Evolutionary conservation across 1,140 invertebrate species (phyloP).

Genomic region (Cotesia chilonis): DNA sequence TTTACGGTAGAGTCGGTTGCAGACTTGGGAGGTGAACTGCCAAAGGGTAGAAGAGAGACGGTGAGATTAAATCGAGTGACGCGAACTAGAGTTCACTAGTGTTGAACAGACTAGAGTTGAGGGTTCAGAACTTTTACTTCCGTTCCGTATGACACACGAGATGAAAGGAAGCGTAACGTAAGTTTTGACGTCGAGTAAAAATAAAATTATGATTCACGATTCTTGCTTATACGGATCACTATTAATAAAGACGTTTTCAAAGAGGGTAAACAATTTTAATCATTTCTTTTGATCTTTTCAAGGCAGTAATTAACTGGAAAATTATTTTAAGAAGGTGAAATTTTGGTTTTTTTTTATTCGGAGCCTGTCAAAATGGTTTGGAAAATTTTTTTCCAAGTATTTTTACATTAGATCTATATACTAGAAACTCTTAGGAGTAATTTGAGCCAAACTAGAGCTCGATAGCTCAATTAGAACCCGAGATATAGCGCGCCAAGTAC

Average conservation of each 20-base stretch:
- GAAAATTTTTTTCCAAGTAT: no score
- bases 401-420: no score
- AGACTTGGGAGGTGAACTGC: background rate
- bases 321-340: no score
- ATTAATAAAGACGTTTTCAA: constrained; percentile 15
- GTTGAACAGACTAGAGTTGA: background rate
- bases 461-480: no score
- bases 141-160: constrained; percentile 9
- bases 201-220: constrained; percentile 45
- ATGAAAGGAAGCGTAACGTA: constrained; percentile 39
- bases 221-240: constrained; percentile 5
- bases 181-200: constrained; percentile 36
- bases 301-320: background rate
- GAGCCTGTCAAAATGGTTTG: no score
- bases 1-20: constrained; percentile 42
- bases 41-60: background rate
- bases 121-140: constrained; percentile 20
- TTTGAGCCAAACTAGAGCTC: no score
- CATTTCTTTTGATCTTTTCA: no score
- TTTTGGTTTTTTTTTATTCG: no score
- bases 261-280: background rate
- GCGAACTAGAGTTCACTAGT: background rate
- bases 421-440: no score
- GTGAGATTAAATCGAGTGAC: constrained; percentile 17
- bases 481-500: no score